Conservation (phyloP, 2,888 invertebrate species). For the Standfussiana lucernea region DNA sequence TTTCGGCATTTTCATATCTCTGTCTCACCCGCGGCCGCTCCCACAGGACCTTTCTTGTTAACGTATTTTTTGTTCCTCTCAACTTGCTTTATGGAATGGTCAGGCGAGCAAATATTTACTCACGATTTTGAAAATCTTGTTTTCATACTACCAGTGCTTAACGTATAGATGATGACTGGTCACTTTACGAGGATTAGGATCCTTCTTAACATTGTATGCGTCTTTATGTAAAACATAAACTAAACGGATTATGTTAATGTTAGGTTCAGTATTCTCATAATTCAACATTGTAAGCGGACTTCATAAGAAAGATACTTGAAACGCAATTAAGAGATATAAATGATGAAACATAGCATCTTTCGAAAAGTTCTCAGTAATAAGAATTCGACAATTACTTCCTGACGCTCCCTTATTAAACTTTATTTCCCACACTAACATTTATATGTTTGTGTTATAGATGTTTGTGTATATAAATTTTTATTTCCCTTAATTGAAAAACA, state of each 20-base stretch:
- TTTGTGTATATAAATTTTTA: slow-evolving; percentile 67
- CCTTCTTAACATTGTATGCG: slow-evolving; percentile 44
- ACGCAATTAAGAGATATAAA: slow-evolving; percentile 44
- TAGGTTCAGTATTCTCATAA: slow-evolving; percentile 27
- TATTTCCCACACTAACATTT: slow-evolving; percentile 58
- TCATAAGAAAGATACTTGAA: slow-evolving; percentile 29
- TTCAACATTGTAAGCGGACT: slow-evolving; percentile 19
- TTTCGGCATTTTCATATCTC: slow-evolving; percentile 67
- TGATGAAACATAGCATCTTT: slow-evolving; percentile 30
- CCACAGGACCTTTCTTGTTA: slow-evolving; percentile 90
- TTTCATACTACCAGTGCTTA: slow-evolving; percentile 84
- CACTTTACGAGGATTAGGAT: slow-evolving; percentile 70
- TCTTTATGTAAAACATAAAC: slow-evolving; percentile 57
- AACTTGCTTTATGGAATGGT: slow-evolving; percentile 87
- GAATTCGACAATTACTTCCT: slow-evolving; percentile 57
- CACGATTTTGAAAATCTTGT: slow-evolving; percentile 90
- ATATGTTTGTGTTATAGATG: slow-evolving; percentile 59
- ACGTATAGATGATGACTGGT: slow-evolving; percentile 80
- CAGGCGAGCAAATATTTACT: slow-evolving; percentile 90
- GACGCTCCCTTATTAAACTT: slow-evolving; percentile 56
- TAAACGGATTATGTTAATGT: slow-evolving; percentile 26
- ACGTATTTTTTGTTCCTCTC: slow-evolving; percentile 89
- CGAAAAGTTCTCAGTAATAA: slow-evolving; percentile 43
- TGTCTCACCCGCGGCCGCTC: slow-evolving; percentile 86
- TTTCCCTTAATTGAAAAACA: slow-evolving; percentile 71